Evolutionary conservation across 2,888 invertebrate genomes (phyloP).

Genomic region (Drosophila borealis): DNA sequence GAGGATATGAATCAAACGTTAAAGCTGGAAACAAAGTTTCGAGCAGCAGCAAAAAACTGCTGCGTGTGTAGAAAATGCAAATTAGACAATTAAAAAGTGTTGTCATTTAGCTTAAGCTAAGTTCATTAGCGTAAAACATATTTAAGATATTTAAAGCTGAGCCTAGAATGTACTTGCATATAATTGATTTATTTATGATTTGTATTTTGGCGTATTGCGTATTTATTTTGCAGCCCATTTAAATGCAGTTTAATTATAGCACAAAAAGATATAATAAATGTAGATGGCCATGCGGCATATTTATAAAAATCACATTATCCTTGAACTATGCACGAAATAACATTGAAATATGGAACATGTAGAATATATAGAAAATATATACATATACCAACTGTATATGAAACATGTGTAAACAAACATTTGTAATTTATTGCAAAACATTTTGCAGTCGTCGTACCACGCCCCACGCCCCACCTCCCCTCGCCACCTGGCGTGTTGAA

Average conservation of each 20-base stretch:
- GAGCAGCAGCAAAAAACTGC: slow-evolving; percentile 1
- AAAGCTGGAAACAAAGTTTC: background rate
- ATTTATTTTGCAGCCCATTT: slow-evolving; percentile 37
- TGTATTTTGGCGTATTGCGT: background rate
- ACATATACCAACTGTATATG: background rate
- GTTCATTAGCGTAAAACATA: no score
- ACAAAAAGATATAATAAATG: slow-evolving; percentile 25
- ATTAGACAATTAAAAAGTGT: slow-evolving; percentile 4
- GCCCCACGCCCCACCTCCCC: background rate
- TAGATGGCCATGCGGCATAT: slow-evolving; percentile 25
- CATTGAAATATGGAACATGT: slow-evolving; percentile 15
- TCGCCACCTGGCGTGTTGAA: slow-evolving; percentile 52
- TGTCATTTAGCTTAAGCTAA: background rate
- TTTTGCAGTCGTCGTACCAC: slow-evolving; percentile 27
- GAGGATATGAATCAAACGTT: slow-evolving; percentile 50
- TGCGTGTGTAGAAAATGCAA: background rate
- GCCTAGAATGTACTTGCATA: no score
- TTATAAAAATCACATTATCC: slow-evolving; percentile 51
- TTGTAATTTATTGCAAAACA: slow-evolving; percentile 59
- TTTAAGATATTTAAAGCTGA: no score
- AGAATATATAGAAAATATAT: slow-evolving; percentile 10
- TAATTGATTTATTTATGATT: no score
- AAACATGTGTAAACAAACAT: slow-evolving; percentile 40
- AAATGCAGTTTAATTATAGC: slow-evolving; percentile 35
- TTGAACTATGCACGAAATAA: slow-evolving; percentile 59